phyloP scores from a whole-genome alignment of 2,797 vertebrate species.

The Falco cherrug region DNA sequence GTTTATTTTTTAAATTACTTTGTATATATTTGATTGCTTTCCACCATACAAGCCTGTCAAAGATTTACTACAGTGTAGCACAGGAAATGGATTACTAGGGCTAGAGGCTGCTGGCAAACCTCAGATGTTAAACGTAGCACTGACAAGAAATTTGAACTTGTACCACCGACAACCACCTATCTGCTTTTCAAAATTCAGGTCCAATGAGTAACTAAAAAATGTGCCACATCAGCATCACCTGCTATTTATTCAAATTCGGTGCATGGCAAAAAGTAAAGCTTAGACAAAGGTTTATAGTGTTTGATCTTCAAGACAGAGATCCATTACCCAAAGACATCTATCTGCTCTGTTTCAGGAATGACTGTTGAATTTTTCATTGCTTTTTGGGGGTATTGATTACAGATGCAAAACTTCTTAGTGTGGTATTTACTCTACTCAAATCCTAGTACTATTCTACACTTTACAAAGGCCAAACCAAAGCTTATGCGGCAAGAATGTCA shows the following conservation, averaged over 20 bases:
- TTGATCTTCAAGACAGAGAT: neutral
- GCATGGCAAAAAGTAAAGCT: neutral
- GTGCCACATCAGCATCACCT: neutral
- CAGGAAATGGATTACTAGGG: neutral
- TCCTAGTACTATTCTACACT: neutral
- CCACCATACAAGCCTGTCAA: neutral
- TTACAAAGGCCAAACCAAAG: neutral
- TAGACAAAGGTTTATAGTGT: neutral
- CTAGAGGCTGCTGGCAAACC: neutral
- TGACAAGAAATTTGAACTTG: neutral
- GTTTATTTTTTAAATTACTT: conserved; percentile 7
- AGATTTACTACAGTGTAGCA: neutral
- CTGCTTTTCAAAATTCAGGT: neutral
- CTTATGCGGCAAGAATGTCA: neutral
- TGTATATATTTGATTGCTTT: neutral
- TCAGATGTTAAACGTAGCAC: neutral
- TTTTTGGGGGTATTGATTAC: neutral
- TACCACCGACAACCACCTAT: neutral
- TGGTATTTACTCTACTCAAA: neutral
- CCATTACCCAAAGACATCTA: neutral
- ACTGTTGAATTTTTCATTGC: neutral
- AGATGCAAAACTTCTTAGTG: neutral
- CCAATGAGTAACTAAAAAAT: neutral
- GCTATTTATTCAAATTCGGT: neutral
- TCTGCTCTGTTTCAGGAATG: neutral